Evolutionary conservation across 2,113 vertebrate genomes (phyloP).

Genomic region (Dolichallabes microphthalmus): DNA sequence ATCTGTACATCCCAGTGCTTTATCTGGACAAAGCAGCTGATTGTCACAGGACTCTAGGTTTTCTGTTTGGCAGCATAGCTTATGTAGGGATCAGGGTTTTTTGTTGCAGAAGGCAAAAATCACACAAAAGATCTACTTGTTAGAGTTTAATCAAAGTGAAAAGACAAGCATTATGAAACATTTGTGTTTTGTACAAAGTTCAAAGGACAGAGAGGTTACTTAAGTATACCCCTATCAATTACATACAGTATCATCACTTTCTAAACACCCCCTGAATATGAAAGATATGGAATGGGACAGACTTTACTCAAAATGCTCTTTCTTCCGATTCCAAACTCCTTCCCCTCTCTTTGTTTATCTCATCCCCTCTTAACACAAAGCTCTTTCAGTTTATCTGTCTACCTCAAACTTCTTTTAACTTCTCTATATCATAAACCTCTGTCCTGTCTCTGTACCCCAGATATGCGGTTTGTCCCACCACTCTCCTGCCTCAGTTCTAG

Average conservation of each 20-base stretch:
- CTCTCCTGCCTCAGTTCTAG: not conserved
- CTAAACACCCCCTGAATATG: not conserved
- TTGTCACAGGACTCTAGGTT: not conserved
- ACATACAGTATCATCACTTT: not conserved
- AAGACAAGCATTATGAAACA: conserved; percentile 3
- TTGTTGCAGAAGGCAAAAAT: not conserved
- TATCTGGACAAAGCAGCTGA: not conserved
- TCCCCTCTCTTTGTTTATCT: not conserved
- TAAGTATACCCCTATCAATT: not conserved
- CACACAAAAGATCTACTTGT: not conserved
- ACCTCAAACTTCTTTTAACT: not conserved
- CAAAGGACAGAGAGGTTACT: not conserved
- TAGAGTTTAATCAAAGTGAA: not conserved
- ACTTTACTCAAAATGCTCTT: not conserved
- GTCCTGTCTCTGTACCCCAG: not conserved
- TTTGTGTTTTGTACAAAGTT: conserved; percentile 1
- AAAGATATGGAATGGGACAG: not conserved
- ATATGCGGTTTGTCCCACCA: not conserved
- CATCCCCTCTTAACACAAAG: not conserved
- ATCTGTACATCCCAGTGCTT: not conserved
- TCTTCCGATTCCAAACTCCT: not conserved
- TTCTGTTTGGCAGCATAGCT: not conserved
- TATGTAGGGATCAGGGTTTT: not conserved
- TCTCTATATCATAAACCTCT: not conserved
- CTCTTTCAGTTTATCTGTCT: not conserved